Evolutionary conservation across 2,113 vertebrate species (phyloP), one percentile per base, ranked within the genome.

Genomic region (Phalacrocorax brasilianus): DNA sequence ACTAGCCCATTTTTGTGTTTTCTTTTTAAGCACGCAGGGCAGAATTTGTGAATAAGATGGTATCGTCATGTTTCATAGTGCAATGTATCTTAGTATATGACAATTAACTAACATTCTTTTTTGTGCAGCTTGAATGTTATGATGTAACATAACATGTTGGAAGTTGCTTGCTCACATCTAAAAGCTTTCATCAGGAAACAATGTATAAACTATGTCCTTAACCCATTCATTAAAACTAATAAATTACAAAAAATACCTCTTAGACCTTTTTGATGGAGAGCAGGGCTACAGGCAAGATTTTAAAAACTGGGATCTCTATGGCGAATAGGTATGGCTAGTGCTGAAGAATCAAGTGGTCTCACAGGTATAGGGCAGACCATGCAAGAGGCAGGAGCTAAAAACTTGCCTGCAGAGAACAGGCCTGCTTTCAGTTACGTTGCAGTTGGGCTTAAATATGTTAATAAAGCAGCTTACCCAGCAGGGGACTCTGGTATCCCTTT

Each of bases 391-490:
- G 80, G 68, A 87, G 66, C 66, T 84, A 26, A 79, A 84, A n/a
- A 26, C 8, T 42, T 55, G 71, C 44, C 71, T 82, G 49, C 62
- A 59, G 82, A 71, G 56, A 82, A 26, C n/a, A 88, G n/a, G 5
- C 8, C 78, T 82, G 47, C 47, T 75, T 63, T 67, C 82, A 72
- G 58, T 67, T 75, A 55, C 56, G 6, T 56, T 72, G 85, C 49
- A 92, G 20, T 11, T 83, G 71, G 85, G 72, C 49, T 86, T 72
- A 95, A 71, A 50, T 72, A 82, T 84, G 49, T 35, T 32, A 79
- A 50, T 79, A 85, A 82, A 92, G 86, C 79, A 91, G 62, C 82
- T 92, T 93, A 95, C 49, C 53, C 91, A 91, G 79, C 78, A 76
- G 96, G 93, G 44, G 12, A 65, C 85, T 71, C 47, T 22, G 22